A percentile compares a stretch with the other conserved stretches of the same genome.
Conservation (phyloP, 2,888 invertebrate species). For the Hypercompe scribonia region DNA sequence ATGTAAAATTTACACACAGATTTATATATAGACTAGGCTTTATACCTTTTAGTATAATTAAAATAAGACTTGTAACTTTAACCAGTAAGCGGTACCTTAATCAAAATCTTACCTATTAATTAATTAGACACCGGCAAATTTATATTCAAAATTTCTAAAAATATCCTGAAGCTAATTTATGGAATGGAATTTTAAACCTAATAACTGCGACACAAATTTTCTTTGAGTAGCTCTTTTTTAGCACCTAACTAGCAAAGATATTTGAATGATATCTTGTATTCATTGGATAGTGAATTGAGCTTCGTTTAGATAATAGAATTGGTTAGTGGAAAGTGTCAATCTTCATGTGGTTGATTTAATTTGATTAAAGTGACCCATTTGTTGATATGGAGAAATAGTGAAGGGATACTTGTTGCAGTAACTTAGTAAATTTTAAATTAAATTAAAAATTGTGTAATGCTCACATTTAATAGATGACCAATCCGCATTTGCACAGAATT, state of each 20-base stretch:
- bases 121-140: neutral
- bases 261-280: conserved; percentile 44
- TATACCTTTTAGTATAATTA: neutral
- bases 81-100: neutral
- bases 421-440: neutral
- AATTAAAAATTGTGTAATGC: neutral
- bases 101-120: neutral
- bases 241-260: conserved; percentile 38
- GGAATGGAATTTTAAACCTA: conserved; percentile 47
- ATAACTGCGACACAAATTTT: conserved; percentile 47
- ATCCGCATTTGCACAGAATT: neutral
- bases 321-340: conserved; percentile 36
- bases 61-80: neutral
- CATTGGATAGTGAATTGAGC: conserved; percentile 24
- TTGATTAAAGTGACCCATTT: conserved; percentile 26
- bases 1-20: no score
- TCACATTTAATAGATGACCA: neutral
- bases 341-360: conserved; percentile 33
- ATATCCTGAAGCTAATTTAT: conserved; percentile 32
- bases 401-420: neutral
- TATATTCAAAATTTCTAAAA: conserved; percentile 1
- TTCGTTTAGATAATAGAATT: conserved; percentile 32
- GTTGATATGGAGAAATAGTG: conserved; percentile 15
- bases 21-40: no score
- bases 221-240: conserved; percentile 43